These are phyloP conservation scores for Atherix ibis DNA, from an alignment of 2,888 invertebrate genomes.

Conservation along the genomic window DNA sequence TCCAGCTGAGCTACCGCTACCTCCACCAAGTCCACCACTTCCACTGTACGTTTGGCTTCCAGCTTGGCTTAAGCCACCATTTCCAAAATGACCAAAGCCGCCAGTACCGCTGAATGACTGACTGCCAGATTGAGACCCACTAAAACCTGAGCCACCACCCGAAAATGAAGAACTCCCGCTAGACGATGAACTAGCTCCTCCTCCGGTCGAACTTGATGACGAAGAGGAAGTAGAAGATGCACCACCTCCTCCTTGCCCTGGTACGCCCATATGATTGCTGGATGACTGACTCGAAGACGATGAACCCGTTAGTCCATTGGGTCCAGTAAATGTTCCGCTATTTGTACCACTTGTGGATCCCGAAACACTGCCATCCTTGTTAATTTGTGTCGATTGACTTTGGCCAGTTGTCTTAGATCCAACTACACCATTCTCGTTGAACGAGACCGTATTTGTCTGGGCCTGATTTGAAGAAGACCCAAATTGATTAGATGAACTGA, in stretches of 20 bases:
- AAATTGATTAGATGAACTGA: constrained; percentile 18
- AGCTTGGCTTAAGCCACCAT: no score
- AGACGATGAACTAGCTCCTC: constrained; percentile 10
- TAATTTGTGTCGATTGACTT: constrained; percentile 24
- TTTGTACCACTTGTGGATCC: constrained; percentile 20
- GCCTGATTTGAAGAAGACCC: constrained; percentile 23
- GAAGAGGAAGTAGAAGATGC: constrained; percentile 12
- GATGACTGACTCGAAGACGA: constrained; percentile 23
- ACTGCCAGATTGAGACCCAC: no score
- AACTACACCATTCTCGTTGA: constrained; percentile 16
- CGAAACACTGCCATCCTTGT: constrained; percentile 18
- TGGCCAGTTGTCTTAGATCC: constrained; percentile 21
- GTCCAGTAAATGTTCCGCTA: constrained; percentile 17
- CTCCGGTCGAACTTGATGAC: constrained; percentile 8
- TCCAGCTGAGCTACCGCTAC: neutral
- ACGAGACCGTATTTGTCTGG: constrained; percentile 21
- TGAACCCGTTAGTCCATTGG: constrained; percentile 20
- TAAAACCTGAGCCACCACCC: constrained; percentile 3
- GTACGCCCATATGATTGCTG: constrained; percentile 10
- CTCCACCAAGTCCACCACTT: neutral
- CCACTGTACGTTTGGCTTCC: neutral
- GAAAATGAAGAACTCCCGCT: constrained; percentile 9
- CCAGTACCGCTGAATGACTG: no score
- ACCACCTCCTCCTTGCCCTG: constrained; percentile 6
- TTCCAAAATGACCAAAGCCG: neutral